Base-by-base conservation (phyloP, 2,113 vertebrate genomes). In the Cavia porcellus region DNA sequence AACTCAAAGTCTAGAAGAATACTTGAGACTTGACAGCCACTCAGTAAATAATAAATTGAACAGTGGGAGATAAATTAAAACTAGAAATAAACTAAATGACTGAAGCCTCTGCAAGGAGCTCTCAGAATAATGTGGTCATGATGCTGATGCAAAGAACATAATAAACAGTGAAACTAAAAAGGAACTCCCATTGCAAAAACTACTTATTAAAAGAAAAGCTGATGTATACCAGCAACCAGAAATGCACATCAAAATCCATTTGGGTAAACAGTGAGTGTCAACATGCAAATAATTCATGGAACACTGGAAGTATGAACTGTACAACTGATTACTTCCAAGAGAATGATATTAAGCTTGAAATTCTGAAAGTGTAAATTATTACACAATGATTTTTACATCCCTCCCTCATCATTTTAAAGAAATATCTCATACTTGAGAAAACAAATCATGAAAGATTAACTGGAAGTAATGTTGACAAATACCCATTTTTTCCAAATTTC, bases 11-110 rank as follows among this genome's bases (percentile, higher is more conserved):
- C 17, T 86, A 57, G 47, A 87, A 68, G 19, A 22, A 17, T 74
- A 20, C 35, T 75, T 89, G 75, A 28, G 6, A 70, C 19, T 85
- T 35, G 28, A 32, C 9, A 82, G 32, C 22, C 74, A 85, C n/a
- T 94, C 10, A 88, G 30, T 77, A 92, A 93, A 66, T 90, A 89
- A 42, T 88, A 22, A 96, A 91, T 85, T 94, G 2, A 94, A 90
- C 47, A 95, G 84, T 68, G 2, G 17, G 55, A 15, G 47, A 86
- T 62, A 59, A 91, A 75, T 92, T 88, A 93, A 64, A 70, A 38
- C 85, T 22, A 24, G 57, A 93, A 83, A n/a, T 93, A 66, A 88
- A 75, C 24, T 90, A 88, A 92, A 79, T 66, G 74, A 90, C 47
- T 91, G 35, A 82, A 81, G 50, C 6, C 84, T 89, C 68, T 38